Evolutionary conservation across 2,888 invertebrate genomes (phyloP).

Genomic region (Ashinkailepas kermadecensis): DNA sequence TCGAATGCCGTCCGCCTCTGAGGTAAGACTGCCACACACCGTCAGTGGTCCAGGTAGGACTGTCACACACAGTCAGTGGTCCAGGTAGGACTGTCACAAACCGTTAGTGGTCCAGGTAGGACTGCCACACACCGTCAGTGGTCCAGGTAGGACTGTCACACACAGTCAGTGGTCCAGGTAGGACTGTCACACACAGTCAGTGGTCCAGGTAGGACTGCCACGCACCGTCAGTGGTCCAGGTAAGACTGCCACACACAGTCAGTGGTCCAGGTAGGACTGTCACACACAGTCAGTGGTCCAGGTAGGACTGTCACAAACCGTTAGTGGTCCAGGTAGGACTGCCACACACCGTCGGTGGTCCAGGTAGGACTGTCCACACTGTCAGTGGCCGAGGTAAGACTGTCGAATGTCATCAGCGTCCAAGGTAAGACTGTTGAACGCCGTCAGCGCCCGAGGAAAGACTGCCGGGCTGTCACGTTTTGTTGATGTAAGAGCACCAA

Average conservation of each 20-base stretch:
- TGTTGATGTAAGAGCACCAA: too few relatives aligned
- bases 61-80: constrained; percentile 62
- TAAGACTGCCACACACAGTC: constrained; percentile 64
- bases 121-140: constrained; percentile 62
- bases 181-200: constrained; percentile 64
- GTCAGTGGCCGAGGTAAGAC: constrained; percentile 62
- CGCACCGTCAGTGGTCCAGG: constrained; percentile 67
- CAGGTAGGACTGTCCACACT: too few relatives aligned
- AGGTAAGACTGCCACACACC: too few relatives aligned
- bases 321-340: too few relatives aligned
- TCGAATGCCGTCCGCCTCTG: too few relatives aligned
- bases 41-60: constrained; percentile 65
- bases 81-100: constrained; percentile 69
- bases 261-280: constrained; percentile 51
- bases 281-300: too few relatives aligned
- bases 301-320: too few relatives aligned
- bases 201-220: constrained; percentile 65
- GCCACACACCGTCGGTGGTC: too few relatives aligned
- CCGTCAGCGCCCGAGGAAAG: too few relatives aligned
- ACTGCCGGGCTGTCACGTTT: too few relatives aligned
- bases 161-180: constrained; percentile 65
- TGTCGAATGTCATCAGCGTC: constrained; percentile 65
- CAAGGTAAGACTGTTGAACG: constrained; percentile 39
- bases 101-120: too few relatives aligned
- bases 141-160: constrained; percentile 69